phyloP scores from a whole-genome alignment of 1,140 invertebrate genomes.

The Drosophila nannoptera region DNA sequence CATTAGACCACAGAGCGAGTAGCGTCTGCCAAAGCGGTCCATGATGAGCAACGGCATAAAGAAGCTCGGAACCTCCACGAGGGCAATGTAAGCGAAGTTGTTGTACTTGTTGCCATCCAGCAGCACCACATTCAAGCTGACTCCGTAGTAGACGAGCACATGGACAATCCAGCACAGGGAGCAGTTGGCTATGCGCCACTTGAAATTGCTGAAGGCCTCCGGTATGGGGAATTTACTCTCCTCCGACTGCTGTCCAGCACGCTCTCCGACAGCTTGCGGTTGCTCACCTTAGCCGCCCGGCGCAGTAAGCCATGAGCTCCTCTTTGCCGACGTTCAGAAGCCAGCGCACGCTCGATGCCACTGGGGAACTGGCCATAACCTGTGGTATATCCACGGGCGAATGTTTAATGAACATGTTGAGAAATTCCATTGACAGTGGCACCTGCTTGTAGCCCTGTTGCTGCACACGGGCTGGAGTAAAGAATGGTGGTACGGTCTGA shows the following conservation, averaged over 20 bases:
- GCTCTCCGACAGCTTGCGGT: constrained; percentile 81
- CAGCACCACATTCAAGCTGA: constrained; percentile 88
- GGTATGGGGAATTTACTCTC: constrained; percentile 79
- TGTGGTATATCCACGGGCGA: constrained; percentile 62
- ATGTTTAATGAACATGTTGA: constrained; percentile 75
- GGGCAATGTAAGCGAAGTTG: constrained; percentile 85
- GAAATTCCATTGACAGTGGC: constrained; percentile 68
- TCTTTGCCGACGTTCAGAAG: constrained; percentile 85
- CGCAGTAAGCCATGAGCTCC: constrained; percentile 81
- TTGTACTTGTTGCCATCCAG: constrained; percentile 86
- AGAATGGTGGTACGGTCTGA: constrained; percentile 64
- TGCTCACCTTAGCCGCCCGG: constrained; percentile 85
- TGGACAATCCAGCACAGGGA: constrained; percentile 85
- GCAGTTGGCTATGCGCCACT: constrained; percentile 83
- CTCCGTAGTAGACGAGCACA: constrained; percentile 89
- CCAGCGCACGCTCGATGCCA: constrained; percentile 88
- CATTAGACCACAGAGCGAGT: constrained; percentile 82
- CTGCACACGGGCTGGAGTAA: constrained; percentile 59
- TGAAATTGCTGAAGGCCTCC: constrained; percentile 81
- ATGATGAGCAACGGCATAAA: constrained; percentile 83
- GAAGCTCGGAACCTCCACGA: constrained; percentile 87
- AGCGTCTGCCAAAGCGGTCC: constrained; percentile 83
- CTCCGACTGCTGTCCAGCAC: constrained; percentile 79
- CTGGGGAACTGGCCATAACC: constrained; percentile 70
- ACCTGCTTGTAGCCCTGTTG: constrained; percentile 70